Evolutionary conservation across 2,797 vertebrate genomes (phyloP).

Genomic region (Anabacerthia variegaticeps): DNA sequence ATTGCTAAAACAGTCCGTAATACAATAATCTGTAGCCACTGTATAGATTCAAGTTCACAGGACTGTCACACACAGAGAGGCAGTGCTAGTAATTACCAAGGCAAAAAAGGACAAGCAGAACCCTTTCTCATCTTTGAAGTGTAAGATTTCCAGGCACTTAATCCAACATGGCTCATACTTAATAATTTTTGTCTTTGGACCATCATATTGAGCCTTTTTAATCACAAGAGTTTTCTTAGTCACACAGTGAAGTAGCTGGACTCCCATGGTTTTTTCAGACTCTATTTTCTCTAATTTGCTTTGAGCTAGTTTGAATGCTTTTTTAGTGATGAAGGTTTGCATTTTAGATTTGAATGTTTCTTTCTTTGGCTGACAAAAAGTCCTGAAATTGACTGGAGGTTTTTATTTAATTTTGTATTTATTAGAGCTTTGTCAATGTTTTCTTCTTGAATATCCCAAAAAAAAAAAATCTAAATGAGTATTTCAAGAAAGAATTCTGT

Average conservation of each 20-base stretch:
- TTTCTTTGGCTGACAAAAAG: neutral
- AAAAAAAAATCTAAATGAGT: neutral
- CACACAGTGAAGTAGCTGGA: neutral
- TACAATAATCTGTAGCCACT: neutral
- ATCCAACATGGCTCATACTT: neutral
- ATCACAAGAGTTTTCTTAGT: neutral
- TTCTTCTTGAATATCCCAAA: neutral
- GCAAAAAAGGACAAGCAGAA: neutral
- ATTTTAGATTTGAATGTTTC: neutral
- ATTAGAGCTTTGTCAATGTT: neutral
- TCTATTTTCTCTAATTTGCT: neutral
- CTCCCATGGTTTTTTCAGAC: neutral
- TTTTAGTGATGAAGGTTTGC: neutral
- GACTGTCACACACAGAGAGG: accelerated
- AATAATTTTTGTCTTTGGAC: neutral
- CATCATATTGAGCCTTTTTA: neutral
- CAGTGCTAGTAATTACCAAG: neutral
- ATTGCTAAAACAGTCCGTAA: neutral
- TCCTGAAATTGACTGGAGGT: neutral
- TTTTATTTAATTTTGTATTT: neutral
- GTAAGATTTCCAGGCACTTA: neutral
- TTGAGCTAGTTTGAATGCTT: neutral
- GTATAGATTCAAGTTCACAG: neutral
- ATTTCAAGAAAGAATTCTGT: neutral
- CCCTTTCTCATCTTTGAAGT: neutral